phyloP scores from a whole-genome alignment of 2,888 invertebrate species.

The Tanaodytes sp. region DNA sequence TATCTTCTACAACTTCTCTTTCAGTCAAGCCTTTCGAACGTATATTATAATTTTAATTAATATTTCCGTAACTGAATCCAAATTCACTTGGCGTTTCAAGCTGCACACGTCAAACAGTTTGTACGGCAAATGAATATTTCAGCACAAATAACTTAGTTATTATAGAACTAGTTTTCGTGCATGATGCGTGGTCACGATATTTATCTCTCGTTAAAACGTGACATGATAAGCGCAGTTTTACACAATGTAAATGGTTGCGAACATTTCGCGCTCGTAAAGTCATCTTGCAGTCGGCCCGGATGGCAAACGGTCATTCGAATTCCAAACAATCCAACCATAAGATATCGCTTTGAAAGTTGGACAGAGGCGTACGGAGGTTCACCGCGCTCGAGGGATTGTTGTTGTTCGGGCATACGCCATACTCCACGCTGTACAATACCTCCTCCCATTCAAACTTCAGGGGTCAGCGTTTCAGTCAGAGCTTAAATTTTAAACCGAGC shows the following conservation, averaged over 20 bases:
- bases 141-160: too few species aligned
- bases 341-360: slow-evolving; percentile 56
- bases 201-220: too few species aligned
- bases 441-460: slow-evolving; percentile 46
- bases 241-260: slow-evolving; percentile 44
- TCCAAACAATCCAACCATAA: slow-evolving; percentile 56
- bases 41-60: too few species aligned
- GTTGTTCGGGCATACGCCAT: slow-evolving; percentile 51
- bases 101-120: too few species aligned
- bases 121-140: too few species aligned
- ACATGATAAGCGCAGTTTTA: slow-evolving; percentile 31
- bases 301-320: slow-evolving; percentile 54
- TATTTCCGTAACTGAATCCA: too few species aligned
- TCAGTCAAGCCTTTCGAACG: too few species aligned
- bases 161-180: too few species aligned
- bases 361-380: slow-evolving; percentile 52
- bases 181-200: too few species aligned
- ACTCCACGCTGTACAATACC: slow-evolving; percentile 43
- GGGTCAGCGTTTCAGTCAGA: slow-evolving; percentile 52
- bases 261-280: slow-evolving; percentile 52
- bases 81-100: too few species aligned
- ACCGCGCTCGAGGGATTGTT: slow-evolving; percentile 56
- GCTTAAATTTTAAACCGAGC: slow-evolving; percentile 54
- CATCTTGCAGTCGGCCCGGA: slow-evolving; percentile 44
- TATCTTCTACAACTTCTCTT: too few species aligned